Conservation (phyloP, 2,797 vertebrate species). For the Microcaecilia unicolor region DNA sequence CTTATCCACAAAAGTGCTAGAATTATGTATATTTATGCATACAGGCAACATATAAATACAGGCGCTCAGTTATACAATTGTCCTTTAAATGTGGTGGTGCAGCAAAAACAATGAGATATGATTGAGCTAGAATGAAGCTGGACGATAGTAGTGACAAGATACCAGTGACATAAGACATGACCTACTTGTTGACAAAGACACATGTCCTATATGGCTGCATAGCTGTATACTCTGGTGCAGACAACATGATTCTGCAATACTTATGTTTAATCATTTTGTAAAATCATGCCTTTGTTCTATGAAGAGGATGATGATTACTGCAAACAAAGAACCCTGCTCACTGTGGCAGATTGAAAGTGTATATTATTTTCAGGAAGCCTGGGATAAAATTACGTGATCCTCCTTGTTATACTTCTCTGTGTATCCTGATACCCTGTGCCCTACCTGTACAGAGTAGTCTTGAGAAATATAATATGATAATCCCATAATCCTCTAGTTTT, state of each 20-base stretch:
- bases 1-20: too few relatives aligned
- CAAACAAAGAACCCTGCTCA: neutral
- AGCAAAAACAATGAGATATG: too few relatives aligned
- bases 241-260: too few relatives aligned
- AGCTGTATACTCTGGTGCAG: too few relatives aligned
- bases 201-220: neutral
- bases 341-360: neutral
- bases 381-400: neutral
- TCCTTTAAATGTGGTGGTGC: too few relatives aligned
- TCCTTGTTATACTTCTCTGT: neutral
- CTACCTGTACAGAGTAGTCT: conserved; percentile 1
- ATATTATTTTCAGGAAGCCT: neutral
- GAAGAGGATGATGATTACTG: neutral
- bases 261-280: neutral
- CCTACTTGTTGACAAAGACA: too few relatives aligned
- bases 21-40: too few relatives aligned
- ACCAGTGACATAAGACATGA: too few relatives aligned
- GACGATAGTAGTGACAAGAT: too few relatives aligned
- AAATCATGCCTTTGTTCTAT: neutral
- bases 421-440: neutral
- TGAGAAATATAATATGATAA: conserved; percentile 9
- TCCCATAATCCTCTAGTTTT: conserved; percentile 6
- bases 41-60: too few relatives aligned
- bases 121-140: too few relatives aligned
- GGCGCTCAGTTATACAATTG: too few relatives aligned